Conservation (phyloP, 1,140 invertebrate genomes). For the Macrosteles quadrilineatus region DNA sequence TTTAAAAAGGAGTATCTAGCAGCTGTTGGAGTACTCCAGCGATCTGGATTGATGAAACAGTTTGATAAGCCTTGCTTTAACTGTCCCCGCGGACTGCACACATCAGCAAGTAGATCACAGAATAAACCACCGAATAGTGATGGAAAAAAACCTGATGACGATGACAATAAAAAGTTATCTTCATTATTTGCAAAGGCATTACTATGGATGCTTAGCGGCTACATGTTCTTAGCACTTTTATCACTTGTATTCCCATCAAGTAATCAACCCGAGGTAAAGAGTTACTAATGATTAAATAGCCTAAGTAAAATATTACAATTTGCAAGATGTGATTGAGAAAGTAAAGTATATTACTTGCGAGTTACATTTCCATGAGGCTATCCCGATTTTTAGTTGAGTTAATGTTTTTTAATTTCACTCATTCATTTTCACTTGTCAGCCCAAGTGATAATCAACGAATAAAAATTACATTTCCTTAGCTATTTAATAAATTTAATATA, state of each 20-base stretch:
- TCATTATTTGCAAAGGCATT: conserved; percentile 70
- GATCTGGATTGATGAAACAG: conserved; percentile 29
- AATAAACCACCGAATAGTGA: conserved; percentile 28
- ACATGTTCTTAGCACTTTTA: conserved; percentile 68
- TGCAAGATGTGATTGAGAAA: too few species aligned
- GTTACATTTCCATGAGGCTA: too few species aligned
- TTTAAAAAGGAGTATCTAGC: conserved; percentile 17
- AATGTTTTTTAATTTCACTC: too few species aligned
- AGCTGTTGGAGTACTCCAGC: conserved; percentile 25
- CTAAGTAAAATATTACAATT: too few species aligned
- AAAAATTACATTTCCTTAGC: too few species aligned
- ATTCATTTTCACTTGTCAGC: too few species aligned
- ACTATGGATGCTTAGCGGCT: conserved; percentile 74
- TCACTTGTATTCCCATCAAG: conserved; percentile 69
- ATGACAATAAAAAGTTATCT: conserved; percentile 64
- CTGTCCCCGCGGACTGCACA: conserved; percentile 16
- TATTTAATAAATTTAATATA: too few species aligned
- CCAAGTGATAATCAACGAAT: too few species aligned
- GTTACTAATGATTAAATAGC: too few species aligned
- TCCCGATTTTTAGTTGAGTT: too few species aligned
- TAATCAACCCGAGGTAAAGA: conserved; percentile 72
- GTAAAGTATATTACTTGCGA: too few species aligned
- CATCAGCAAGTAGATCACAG: background rate
- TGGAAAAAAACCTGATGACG: conserved; percentile 41
- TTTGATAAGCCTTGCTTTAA: background rate